Evolutionary conservation across 2,888 invertebrate genomes (phyloP).

Genomic region (Cenopis cana): DNA sequence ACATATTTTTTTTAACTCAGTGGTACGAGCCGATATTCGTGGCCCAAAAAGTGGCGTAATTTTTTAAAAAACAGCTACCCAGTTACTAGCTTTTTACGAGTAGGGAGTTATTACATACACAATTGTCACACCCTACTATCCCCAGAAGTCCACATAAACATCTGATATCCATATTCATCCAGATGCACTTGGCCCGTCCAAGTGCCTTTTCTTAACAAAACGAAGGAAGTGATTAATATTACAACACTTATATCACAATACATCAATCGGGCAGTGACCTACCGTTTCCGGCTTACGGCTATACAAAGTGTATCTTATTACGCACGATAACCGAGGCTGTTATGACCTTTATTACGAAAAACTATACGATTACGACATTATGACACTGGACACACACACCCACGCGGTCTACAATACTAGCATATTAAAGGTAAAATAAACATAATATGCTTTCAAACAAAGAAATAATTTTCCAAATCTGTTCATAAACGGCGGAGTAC

Average conservation of each 20-base stretch:
- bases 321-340: neutral
- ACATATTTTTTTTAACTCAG: too few relatives aligned
- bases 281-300: conserved; percentile 58
- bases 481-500: too few relatives aligned
- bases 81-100: too few relatives aligned
- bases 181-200: conserved; percentile 9
- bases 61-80: too few relatives aligned
- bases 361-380: neutral
- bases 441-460: too few relatives aligned
- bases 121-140: neutral
- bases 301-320: conserved; percentile 7
- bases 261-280: conserved; percentile 68
- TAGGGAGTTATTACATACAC: too few relatives aligned
- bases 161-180: conserved; percentile 25
- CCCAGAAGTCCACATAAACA: neutral
- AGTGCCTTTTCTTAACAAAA: conserved; percentile 33
- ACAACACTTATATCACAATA: conserved; percentile 62
- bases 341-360: neutral
- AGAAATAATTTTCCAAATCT: too few relatives aligned
- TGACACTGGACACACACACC: neutral
- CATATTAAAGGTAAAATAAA: neutral
- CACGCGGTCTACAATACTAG: neutral
- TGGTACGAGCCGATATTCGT: too few relatives aligned
- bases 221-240: conserved; percentile 44
- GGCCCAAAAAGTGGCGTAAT: too few relatives aligned